Evolutionary conservation across 2,113 vertebrate species (phyloP).

Genomic region (Zootoca vivipara): DNA sequence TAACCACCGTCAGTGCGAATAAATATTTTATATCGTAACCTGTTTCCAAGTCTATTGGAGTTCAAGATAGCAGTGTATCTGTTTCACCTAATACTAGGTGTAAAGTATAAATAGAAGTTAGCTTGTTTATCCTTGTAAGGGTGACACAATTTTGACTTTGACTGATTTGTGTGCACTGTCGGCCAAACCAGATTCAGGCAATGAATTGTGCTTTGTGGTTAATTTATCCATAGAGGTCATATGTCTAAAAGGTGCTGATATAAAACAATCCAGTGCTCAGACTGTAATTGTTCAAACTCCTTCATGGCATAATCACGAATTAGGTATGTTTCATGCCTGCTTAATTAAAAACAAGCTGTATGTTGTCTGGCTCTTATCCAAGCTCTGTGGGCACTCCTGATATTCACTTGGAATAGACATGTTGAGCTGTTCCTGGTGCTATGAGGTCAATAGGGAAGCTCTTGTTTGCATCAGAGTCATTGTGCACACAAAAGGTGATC

Average conservation of each 20-base stretch:
- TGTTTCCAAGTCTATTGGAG: background rate
- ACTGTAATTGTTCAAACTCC: background rate
- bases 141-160: background rate
- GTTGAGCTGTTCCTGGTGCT: background rate
- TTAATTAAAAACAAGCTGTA: background rate
- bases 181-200: background rate
- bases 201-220: background rate
- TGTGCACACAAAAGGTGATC: slow-evolving; percentile 4
- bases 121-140: background rate
- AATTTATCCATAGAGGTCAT: slow-evolving; percentile 9
- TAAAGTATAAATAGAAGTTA: background rate
- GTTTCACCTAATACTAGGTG: background rate
- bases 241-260: background rate
- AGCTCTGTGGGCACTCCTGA: background rate
- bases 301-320: background rate
- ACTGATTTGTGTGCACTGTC: background rate
- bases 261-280: background rate
- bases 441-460: background rate
- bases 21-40: background rate
- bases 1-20: background rate
- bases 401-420: background rate
- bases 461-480: background rate
- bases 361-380: background rate
- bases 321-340: background rate
- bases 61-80: background rate